Base-by-base conservation (phyloP, 2,113 vertebrate genomes). In the Stomatorhinus ivindoensis region DNA sequence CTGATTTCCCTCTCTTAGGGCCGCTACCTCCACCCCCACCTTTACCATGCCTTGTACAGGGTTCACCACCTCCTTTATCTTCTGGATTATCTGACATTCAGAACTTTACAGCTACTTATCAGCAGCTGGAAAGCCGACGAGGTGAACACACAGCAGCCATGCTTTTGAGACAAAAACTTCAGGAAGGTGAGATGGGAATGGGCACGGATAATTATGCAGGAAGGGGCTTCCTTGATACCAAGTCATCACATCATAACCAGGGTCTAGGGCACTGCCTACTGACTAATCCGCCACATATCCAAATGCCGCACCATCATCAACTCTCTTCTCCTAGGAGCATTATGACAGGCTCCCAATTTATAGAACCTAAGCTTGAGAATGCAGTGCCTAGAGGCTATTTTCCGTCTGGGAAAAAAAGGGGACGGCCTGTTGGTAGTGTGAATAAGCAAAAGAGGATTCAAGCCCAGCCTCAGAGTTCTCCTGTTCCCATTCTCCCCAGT, bases 361-460 rank as follows among this genome's bases (percentile, higher is more conserved):
- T 93, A 90, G 95, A 96, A 76, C 90, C 92, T 13, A 96, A 96
- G 90, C 55, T 88, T 10, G 96, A 96, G 0, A 95, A 4, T 90
- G 0, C 82, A 44, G 97, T 98, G 91, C 97, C 97, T 5, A 99
- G 98, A 94, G 98, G 98, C 4, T 99, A 99, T 93, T 99, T 99
- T 91, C 98, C 98, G 46, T 99, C 98, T 89, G 98, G 98, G 93
- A 99, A 99, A 94, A 99, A 99, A 92, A 99, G 98, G 93, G 98
- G 98, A 58, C 95, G 98, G 89, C 98, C 98, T 0, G 98, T 99
- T 6, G 98, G 98, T 87, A 99, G 98, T 0, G 98, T 99, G 89
- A 99, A 99, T 93, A 99, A 99, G 93, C 98, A 99, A 90, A 99
- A 99, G 92, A 94, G 95, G 84, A 92, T 93, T 42, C 95, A 95